Conservation (phyloP, 2,113 vertebrate species). For the Sinocyclocheilus rhinocerous region DNA sequence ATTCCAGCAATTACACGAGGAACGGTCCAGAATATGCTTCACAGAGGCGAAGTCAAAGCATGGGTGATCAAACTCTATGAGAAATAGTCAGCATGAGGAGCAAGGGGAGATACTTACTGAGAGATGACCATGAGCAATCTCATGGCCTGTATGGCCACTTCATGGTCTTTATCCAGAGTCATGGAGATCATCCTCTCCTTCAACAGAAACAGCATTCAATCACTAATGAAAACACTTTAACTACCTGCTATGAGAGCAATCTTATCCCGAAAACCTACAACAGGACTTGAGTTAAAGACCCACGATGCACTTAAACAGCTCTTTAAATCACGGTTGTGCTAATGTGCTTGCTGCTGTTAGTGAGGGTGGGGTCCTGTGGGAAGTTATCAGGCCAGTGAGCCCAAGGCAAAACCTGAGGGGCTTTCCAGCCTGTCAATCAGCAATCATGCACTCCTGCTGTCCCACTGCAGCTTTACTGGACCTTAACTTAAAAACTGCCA, state of each 20-base stretch:
- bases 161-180: constrained; percentile 89
- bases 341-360: constrained; percentile 24
- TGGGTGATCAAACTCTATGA: neutral
- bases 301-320: constrained; percentile 10
- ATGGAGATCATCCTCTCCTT: constrained; percentile 90
- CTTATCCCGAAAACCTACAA: no score
- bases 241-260: constrained; percentile 32
- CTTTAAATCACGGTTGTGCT: constrained; percentile 32
- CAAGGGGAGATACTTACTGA: constrained; percentile 76
- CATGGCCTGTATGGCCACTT: constrained; percentile 90
- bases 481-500: constrained; percentile 3
- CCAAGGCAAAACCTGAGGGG: constrained; percentile 52
- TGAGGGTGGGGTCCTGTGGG: constrained; percentile 27
- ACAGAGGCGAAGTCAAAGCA: neutral
- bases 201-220: constrained; percentile 48
- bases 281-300: constrained; percentile 1
- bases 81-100: neutral
- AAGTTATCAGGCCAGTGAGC: constrained; percentile 43
- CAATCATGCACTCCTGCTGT: neutral
- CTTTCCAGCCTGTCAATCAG: constrained; percentile 49
- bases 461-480: constrained; percentile 10
- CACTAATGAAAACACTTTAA: constrained; percentile 33
- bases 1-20: neutral
- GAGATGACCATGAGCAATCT: constrained; percentile 86
- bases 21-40: neutral